Evolutionary conservation across 1,140 invertebrate genomes (phyloP).

Genomic region (Zaprionus africanus): DNA sequence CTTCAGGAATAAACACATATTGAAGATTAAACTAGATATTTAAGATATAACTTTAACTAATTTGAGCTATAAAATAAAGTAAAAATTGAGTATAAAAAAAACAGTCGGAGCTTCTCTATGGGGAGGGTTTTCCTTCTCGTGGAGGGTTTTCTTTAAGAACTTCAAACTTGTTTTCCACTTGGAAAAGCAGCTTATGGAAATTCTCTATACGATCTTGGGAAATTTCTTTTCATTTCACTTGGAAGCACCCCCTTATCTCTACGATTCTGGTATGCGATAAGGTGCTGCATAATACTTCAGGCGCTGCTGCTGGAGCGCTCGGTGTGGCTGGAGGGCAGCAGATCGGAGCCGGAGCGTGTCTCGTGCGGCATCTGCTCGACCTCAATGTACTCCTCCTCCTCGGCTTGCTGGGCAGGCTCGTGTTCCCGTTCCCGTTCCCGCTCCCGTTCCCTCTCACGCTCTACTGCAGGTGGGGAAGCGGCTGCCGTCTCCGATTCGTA

Average conservation of each 20-base stretch:
- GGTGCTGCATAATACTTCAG: conserved; percentile 12
- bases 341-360: conserved; percentile 48
- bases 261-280: background rate
- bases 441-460: background rate
- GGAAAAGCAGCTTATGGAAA: too few species aligned
- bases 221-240: too few species aligned
- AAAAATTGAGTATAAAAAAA: background rate
- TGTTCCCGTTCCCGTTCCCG: background rate
- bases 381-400: conserved; percentile 84
- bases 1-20: background rate
- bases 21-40: too few species aligned
- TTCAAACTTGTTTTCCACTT: too few species aligned
- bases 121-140: background rate
- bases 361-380: conserved; percentile 78
- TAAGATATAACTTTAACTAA: background rate
- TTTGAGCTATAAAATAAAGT: background rate
- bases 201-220: too few species aligned
- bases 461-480: conserved; percentile 12
- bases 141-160: background rate
- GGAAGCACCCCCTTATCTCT: too few species aligned
- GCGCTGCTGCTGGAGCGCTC: conserved; percentile 70
- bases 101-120: background rate
- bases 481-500: conserved; percentile 56
- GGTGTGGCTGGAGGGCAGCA: conserved; percentile 16
- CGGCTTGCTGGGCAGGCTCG: conserved; percentile 23